Base-by-base conservation (phyloP, 2,888 invertebrate species). In the Synergus itoensis region DNA sequence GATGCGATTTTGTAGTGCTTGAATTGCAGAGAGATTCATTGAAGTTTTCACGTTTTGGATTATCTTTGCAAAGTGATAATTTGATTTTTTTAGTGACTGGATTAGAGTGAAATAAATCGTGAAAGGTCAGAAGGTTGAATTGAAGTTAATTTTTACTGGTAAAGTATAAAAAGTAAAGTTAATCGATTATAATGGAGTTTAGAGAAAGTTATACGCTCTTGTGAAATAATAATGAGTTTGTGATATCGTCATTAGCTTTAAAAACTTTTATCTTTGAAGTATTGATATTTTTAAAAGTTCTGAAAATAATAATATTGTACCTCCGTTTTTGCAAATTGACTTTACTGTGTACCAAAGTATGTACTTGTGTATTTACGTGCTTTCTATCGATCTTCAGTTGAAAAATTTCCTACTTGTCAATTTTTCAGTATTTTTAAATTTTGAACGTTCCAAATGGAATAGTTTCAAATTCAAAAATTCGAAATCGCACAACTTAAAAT, bases 171-270 rank as follows among this genome's bases (percentile, higher is more conserved):
- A 73, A 73, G 73, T 53, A 8, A 53, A 40, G 18, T 40, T 73
- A 73, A 73, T 73, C 73, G 73, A 53, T 73, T 57, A 53, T 73
- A n/a, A 73, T 48, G 53, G n/a, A 57, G 73, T 67, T 69, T 69
- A 67, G 18, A 67, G 3, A 48, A 21, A 69, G 28, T 69, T 73
- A 73, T 57, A 73, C 16, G 9, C 36, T 69, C 53, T 53, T 53
- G 48, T 73, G 53, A 53, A 73, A 57, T 57, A 57, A 73, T 73
- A 73, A 73, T 53, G 53, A 53, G 21, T 73, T 73, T 40, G n/a
- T 73, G 48, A 73, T 73, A 73, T 53, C 36, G 48, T 73, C 53
- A 40, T 53, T 53, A 53, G 5, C n/a, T 73, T 9, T n/a, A 73
- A 8, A 73, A 11, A n/a, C 36, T 16, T n/a, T 36, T n/a, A 16